These are phyloP conservation scores for Hemicrepidius hirtus DNA, from an alignment of 2,888 invertebrate genomes.

Conservation along the genomic window DNA sequence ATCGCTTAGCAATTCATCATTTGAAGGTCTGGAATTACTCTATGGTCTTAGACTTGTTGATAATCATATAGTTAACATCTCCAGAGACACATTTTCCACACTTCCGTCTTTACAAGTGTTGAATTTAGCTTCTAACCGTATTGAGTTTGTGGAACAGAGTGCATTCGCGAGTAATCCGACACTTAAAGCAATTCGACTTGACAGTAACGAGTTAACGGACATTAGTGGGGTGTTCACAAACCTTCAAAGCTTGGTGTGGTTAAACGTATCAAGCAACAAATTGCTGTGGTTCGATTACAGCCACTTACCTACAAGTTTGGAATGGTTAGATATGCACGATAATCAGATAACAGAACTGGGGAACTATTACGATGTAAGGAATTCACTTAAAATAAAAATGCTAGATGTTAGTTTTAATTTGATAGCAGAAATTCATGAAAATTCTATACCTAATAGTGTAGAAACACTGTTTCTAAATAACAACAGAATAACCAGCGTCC, in stretches of 20 bases:
- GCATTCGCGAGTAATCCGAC: constrained; percentile 85
- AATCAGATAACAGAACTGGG: constrained; percentile 85
- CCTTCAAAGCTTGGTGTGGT: constrained; percentile 83
- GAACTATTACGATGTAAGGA: constrained; percentile 82
- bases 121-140: constrained; percentile 87
- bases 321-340: constrained; percentile 88
- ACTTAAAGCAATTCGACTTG: constrained; percentile 84
- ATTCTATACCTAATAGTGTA: constrained; percentile 83
- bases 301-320: constrained; percentile 83
- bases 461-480: constrained; percentile 84
- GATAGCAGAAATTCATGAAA: constrained; percentile 80
- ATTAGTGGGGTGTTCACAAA: constrained; percentile 86
- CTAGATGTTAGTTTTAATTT: constrained; percentile 85
- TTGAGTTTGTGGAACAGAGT: constrained; percentile 84
- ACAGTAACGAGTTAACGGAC: constrained; percentile 85
- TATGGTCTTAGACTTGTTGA: constrained; percentile 86
- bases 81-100: constrained; percentile 83
- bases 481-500: constrained; percentile 82
- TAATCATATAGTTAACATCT: constrained; percentile 86
- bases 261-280: constrained; percentile 88
- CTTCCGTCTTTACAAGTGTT: constrained; percentile 84
- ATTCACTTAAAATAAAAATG: constrained; percentile 82
- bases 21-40: constrained; percentile 83
- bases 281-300: constrained; percentile 88
- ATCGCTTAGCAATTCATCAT: constrained; percentile 81